Evolutionary conservation across 2,113 vertebrate genomes (phyloP), one percentile per base, ranked within the genome.

Genomic region (Strix aluco): DNA sequence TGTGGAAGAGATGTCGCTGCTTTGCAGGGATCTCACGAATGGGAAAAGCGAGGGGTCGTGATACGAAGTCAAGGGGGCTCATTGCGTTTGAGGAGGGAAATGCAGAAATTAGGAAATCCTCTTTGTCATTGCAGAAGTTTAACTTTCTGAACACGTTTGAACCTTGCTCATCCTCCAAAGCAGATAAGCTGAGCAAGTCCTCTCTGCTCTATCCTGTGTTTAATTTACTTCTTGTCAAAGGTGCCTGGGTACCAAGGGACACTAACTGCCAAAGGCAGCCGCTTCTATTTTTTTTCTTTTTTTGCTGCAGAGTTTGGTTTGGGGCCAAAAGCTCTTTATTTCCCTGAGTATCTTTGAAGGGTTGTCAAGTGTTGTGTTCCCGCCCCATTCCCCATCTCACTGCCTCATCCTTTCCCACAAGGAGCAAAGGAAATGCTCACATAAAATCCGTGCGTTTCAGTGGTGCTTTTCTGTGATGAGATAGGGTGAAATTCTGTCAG

Each of bases 11-110:
- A 13, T 44, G 59, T 30, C 5, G 1, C 65, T 38, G 22, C 74
- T 49, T 49, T 30, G 67, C n/a, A 11, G 47, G 54, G 46, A 22
- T 38, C 32, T 59, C 15, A 3, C 11, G 57, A 22, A 42, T 5
- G 15, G 15, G 27, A 13, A 38, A 36, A 52, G 86, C 11, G 0
- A 34, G 18, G 54, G 32, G 17, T 17, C 0, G 0, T 36, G 0
- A 0, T 38, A 6, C 3, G 0, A 36, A 29, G 12, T 63, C 57
- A 17, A 2, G 2, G 0, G 55, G 55, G 5, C 71, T 77, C 1
- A 3, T 62, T 40, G 17, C 1, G 0, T 74, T 75, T 52, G 59
- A 25, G 67, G 44, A 59, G 44, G 44, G 16, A 59, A 54, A n/a
- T 2, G 57, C 36, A 58, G 57, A 44, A 51, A 65, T 7, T 10